Percentiles rank a stretch among this genome's conserved stretches.
phyloP scores from a whole-genome alignment of 2,113 vertebrate species.

The Cyphomyrus discorhynchus region DNA sequence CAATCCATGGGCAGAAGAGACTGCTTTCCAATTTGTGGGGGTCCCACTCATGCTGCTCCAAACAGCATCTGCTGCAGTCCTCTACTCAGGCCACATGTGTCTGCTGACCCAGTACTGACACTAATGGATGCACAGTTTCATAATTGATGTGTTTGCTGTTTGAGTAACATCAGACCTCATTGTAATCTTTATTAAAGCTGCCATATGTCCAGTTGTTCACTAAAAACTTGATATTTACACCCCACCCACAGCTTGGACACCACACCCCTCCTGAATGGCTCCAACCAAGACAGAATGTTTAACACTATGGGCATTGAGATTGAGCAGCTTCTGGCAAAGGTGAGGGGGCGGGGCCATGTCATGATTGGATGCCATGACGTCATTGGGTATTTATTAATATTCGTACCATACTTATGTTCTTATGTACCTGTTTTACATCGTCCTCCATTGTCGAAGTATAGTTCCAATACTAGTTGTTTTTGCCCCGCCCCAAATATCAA shows the following conservation, averaged over 20 bases:
- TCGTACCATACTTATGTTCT: neutral
- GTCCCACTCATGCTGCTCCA: neutral
- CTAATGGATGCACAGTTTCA: neutral
- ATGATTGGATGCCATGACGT: neutral
- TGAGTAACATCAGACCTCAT: neutral
- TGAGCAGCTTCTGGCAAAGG: constrained; percentile 91
- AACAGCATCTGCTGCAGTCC: neutral
- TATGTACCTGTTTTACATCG: neutral
- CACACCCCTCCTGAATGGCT: constrained; percentile 89
- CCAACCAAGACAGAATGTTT: constrained; percentile 97
- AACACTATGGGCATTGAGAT: constrained; percentile 98
- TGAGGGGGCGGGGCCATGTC: constrained; percentile 47
- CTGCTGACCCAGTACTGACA: neutral
- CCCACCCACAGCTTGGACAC: constrained; percentile 78
- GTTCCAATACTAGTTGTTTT: neutral
- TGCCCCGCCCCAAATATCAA: neutral
- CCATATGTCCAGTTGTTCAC: neutral
- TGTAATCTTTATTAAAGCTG: neutral
- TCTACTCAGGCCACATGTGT: neutral
- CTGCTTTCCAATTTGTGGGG: neutral
- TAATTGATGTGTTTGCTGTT: neutral
- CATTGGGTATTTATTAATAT: neutral
- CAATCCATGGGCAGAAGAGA: neutral
- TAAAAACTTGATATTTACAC: neutral
- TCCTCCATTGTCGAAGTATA: neutral